Evolutionary conservation across 2,113 vertebrate genomes (phyloP).

Genomic region (Triplophysa dalaica): DNA sequence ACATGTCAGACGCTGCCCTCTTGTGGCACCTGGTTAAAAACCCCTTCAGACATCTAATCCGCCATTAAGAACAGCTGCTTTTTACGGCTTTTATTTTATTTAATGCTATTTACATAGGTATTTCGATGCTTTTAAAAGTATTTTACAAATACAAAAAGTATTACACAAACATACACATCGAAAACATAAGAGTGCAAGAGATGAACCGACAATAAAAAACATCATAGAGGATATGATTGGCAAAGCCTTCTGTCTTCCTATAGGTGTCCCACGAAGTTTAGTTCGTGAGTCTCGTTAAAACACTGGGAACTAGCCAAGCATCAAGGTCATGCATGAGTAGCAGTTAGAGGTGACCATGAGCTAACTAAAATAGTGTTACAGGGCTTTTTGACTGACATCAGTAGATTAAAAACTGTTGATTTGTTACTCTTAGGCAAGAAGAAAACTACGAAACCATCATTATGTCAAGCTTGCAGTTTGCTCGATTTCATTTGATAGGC

Average conservation of each 20-base stretch:
- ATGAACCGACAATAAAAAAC: neutral
- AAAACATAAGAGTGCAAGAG: neutral
- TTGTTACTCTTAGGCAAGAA: constrained; percentile 4
- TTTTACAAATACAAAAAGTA: neutral
- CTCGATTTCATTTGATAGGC: constrained; percentile 2
- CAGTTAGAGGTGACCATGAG: neutral
- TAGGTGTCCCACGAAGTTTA: neutral
- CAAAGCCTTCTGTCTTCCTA: neutral
- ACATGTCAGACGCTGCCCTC: neutral
- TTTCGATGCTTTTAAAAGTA: neutral
- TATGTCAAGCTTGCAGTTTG: neutral
- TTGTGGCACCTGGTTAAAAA: constrained; percentile 7
- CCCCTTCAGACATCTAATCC: neutral
- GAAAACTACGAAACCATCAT: neutral
- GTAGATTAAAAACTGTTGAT: constrained; percentile 14
- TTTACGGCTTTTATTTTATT: neutral
- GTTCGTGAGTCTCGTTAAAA: neutral
- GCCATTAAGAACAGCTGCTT: neutral
- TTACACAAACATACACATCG: neutral
- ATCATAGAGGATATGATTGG: neutral
- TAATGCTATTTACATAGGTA: neutral
- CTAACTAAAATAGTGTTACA: neutral
- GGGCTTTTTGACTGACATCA: constrained; percentile 16
- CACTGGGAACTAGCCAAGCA: neutral
- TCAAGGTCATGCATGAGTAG: neutral